Evolutionary conservation across 2,888 invertebrate genomes (phyloP), one percentile per base, ranked within the genome.

Genomic region (Drosophila suboccidentalis): DNA sequence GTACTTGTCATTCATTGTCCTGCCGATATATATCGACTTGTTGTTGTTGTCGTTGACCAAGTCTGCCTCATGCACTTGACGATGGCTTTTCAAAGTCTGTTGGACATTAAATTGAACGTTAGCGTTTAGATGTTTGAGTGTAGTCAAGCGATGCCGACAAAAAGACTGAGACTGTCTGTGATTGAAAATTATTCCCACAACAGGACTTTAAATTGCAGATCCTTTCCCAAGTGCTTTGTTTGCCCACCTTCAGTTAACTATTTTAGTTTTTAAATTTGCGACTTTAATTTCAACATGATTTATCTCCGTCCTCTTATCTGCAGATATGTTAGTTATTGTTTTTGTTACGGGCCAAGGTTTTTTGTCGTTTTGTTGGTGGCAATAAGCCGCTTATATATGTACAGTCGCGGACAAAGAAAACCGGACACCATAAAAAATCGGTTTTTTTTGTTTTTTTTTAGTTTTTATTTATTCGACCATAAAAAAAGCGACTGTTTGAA

Each of bases 61-160:
- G 50, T 38, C 60, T 59, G 64, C 57, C 59, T 68, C 80, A 71
- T 81, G 66, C 73, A 73, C 69, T 86, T 86, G 83, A 74, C 80
- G 86, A 88, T 88, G 78, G 70, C 88, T 73, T 82, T 85, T 67
- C 78, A 86, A 80, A 88, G 80, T 80, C 74, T 60, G 69, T 51
- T 71, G 71, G 76, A 75, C 82, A 74, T 82, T 87, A 78, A 87
- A 73, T 87, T 82, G 68, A 72, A 61, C 71, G 50, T 71, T 54
- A 74, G 66, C 81, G 83, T 67, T 83, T 86, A 83, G 78, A 86
- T 83, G 88, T 87, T 80, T 87, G 67, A 75, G 78, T 68, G 68
- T 82, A 68, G 63, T 80, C 80, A 66, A 68, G 72, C 70, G 70
- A 39, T 64, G 26, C 69, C 54, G 50, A 51, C 53, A 64, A 55